Base-by-base conservation (phyloP, 1,140 invertebrate genomes). In the Drosophila carrolli region DNA sequence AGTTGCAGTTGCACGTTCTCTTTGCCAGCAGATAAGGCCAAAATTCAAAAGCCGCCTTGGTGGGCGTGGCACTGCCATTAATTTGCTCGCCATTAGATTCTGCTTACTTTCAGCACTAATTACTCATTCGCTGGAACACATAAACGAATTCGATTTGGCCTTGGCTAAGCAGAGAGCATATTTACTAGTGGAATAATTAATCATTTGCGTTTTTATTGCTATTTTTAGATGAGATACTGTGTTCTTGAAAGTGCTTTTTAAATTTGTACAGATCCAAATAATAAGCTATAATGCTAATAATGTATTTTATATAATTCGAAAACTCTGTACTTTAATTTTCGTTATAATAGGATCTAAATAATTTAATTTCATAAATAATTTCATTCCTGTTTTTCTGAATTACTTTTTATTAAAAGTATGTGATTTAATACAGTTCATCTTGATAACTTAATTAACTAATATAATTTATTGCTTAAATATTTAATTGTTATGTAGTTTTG, bases 21-120 rank as follows among this genome's bases (percentile, higher is more conserved):
- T 71, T 68, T 65, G 44, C 54, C n/a, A 0, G 10, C 32, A 65
- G 67, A 70, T 71, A 71, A 71, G 50, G 23, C 65, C 32, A 10
- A 29, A 70, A 29, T 13, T 19, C 35, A 44, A 53, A 50, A 35
- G 51, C 40, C 11, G 50, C 23, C 13, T 5, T 35, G 13, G 81
- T 67, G 75, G 82, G 82, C 75, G 82, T 86, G 53, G 47, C 54
- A 43, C 13, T 19, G 53, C 60, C 65, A 84, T 85, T 86, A 71
- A 78, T 81, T 84, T 60, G 62, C 11, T 68, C 75, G 46, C 41
- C 44, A 63, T 74, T 81, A 75, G 51, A 53, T 62, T 46, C 23
- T 38, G 50, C 5, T 41, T 54, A 61, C 51, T 41, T 54, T 65
- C 51, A 57, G 60, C 40, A 57, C 56, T 79, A 82, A 82, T 83